These are phyloP conservation scores for Manacus vitellinus DNA, from an alignment of 2,113 vertebrate species.

Conservation along the genomic window DNA sequence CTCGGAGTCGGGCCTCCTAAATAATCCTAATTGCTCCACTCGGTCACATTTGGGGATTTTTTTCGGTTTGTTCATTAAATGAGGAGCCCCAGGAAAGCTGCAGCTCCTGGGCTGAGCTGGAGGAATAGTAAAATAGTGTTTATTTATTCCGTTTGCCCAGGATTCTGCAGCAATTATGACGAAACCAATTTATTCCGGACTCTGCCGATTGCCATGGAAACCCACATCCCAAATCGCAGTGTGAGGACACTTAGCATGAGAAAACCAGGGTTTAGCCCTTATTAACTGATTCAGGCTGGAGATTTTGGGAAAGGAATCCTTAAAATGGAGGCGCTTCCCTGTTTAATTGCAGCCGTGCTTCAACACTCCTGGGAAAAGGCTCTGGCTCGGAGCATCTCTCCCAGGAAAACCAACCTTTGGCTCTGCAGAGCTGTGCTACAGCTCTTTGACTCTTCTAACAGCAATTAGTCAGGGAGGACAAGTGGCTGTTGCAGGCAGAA, in stretches of 20 bases:
- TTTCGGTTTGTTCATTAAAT: neutral
- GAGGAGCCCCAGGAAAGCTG: neutral
- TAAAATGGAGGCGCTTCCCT: neutral
- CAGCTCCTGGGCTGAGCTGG: neutral
- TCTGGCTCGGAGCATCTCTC: neutral
- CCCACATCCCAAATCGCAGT: slow-evolving; percentile 62
- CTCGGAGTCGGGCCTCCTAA: neutral
- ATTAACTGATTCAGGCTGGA: neutral
- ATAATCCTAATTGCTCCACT: neutral
- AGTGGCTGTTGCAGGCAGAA: slow-evolving; percentile 20
- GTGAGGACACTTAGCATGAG: slow-evolving; percentile 6
- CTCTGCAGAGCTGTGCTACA: neutral
- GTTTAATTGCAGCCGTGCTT: neutral
- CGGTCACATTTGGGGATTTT: neutral
- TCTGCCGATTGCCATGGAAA: slow-evolving; percentile 75
- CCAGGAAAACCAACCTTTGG: neutral
- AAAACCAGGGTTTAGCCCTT: slow-evolving; percentile 12
- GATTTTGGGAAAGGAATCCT: slow-evolving; percentile 9
- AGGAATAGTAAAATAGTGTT: slow-evolving; percentile 19
- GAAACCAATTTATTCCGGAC: slow-evolving; percentile 36
- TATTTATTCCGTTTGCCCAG: neutral
- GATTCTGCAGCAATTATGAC: slow-evolving; percentile 60
- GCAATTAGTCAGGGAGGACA: slow-evolving; percentile 25
- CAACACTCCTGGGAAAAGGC: neutral
- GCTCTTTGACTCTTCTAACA: slow-evolving; percentile 29